These are phyloP conservation scores for Tetragonula clypearis DNA, from an alignment of 1,140 invertebrate species.

Conservation along the genomic window DNA sequence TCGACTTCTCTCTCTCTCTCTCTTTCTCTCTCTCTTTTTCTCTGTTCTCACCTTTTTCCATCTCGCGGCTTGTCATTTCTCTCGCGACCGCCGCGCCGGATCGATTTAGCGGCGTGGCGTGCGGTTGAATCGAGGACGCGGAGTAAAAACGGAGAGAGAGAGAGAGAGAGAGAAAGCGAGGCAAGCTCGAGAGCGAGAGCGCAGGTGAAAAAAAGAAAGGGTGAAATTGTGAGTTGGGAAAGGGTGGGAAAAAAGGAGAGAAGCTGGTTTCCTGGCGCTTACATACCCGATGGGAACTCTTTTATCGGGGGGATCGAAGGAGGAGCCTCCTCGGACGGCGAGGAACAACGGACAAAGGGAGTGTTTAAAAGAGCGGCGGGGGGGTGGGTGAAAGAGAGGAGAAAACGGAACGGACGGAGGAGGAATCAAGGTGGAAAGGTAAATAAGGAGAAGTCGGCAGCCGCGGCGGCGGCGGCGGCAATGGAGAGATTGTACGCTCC, in stretches of 20 bases:
- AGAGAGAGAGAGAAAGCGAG: background rate
- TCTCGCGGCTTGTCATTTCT: constrained; percentile 34
- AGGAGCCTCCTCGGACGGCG: background rate
- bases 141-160: background rate
- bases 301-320: constrained; percentile 45
- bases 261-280: constrained; percentile 36
- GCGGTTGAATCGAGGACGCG: constrained; percentile 19
- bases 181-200: background rate
- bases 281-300: constrained; percentile 33
- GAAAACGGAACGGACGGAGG: background rate
- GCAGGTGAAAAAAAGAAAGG: no score
- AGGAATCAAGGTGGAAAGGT: constrained; percentile 45
- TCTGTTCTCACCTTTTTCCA: constrained; percentile 29
- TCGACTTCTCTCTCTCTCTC: background rate
- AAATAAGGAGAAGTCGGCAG: constrained; percentile 22
- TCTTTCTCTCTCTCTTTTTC: background rate
- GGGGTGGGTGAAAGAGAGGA: background rate
- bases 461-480: no score
- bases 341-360: constrained; percentile 35
- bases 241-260: background rate
- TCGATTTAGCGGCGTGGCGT: constrained; percentile 29
- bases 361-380: constrained; percentile 37
- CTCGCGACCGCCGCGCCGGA: constrained; percentile 5
- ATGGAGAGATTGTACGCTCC: constrained; percentile 27
- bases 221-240: no score